A percentile compares a stretch with the other conserved stretches of the same genome.
These are phyloP conservation scores for Galaxea fascicularis DNA, from an alignment of 92 coral and sea anemone species.

Conservation along the genomic window DNA sequence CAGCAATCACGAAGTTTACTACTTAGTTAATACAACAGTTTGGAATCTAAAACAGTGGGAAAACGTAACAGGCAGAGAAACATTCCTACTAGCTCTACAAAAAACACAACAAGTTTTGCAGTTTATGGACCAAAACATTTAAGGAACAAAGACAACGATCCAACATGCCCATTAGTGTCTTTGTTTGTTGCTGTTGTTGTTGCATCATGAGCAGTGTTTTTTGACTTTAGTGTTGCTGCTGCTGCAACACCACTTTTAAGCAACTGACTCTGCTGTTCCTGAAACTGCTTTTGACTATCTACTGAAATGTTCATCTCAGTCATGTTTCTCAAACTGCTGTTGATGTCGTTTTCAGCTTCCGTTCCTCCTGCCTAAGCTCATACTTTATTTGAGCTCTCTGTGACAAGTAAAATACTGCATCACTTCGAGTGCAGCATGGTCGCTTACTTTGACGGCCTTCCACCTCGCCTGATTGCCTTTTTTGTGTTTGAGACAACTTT, in stretches of 20 bases:
- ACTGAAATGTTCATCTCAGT: conserved; percentile 32
- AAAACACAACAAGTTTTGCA: neutral
- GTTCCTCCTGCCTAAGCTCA: conserved; percentile 31
- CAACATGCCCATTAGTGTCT: neutral
- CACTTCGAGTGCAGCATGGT: neutral
- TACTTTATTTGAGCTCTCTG: conserved; percentile 21
- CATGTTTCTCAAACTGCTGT: conserved; percentile 13
- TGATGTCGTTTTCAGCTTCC: too few species aligned
- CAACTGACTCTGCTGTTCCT: conserved; percentile 46
- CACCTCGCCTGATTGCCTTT: neutral
- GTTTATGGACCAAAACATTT: neutral
- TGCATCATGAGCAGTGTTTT: conserved; percentile 1
- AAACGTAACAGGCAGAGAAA: neutral
- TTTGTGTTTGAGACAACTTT: neutral
- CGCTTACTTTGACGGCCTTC: neutral
- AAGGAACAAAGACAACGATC: neutral
- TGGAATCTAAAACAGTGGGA: neutral
- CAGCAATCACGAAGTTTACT: neutral
- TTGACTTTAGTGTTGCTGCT: conserved; percentile 22
- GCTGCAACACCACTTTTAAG: conserved; percentile 34
- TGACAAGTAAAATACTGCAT: neutral
- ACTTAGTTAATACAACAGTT: neutral
- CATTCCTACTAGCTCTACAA: neutral
- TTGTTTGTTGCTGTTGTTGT: conserved; percentile 15
- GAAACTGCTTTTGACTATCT: conserved; percentile 31